Percentiles rank a stretch among this genome's conserved stretches.
phyloP scores from a whole-genome alignment of 2,888 invertebrate species.

The Belgica antarctica region DNA sequence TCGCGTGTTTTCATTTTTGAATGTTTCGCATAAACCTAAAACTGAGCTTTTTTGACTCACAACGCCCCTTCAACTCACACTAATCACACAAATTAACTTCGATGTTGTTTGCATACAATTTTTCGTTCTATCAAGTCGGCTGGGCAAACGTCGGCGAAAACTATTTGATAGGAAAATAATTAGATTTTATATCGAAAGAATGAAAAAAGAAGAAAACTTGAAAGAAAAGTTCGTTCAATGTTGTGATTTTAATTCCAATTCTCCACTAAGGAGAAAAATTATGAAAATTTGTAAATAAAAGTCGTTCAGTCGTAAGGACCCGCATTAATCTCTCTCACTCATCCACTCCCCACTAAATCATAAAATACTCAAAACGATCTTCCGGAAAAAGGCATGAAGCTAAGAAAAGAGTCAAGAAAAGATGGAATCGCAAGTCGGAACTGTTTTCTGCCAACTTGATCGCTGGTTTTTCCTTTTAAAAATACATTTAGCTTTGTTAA shows the following conservation, averaged over 20 bases:
- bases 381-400: background rate
- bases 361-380: constrained; percentile 7
- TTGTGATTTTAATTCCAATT: constrained; percentile 39
- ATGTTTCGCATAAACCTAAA: background rate
- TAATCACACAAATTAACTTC: background rate
- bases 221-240: constrained; percentile 31
- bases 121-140: background rate
- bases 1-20: background rate
- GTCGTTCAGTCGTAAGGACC: background rate
- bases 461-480: too few species aligned
- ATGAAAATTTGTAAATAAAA: constrained; percentile 18
- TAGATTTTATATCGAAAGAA: constrained; percentile 38
- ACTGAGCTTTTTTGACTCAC: background rate
- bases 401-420: background rate
- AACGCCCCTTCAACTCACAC: too few species aligned
- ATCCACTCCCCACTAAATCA: background rate
- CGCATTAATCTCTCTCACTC: background rate
- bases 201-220: constrained; percentile 3
- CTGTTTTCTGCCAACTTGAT: background rate
- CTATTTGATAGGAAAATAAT: constrained; percentile 6
- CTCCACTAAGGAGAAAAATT: constrained; percentile 5
- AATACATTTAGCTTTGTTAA: too few species aligned
- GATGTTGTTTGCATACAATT: background rate
- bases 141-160: too few species aligned
- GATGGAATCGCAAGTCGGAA: background rate